Conservation (phyloP, 2,113 vertebrate genomes). For the Dipodomys spectabilis region DNA sequence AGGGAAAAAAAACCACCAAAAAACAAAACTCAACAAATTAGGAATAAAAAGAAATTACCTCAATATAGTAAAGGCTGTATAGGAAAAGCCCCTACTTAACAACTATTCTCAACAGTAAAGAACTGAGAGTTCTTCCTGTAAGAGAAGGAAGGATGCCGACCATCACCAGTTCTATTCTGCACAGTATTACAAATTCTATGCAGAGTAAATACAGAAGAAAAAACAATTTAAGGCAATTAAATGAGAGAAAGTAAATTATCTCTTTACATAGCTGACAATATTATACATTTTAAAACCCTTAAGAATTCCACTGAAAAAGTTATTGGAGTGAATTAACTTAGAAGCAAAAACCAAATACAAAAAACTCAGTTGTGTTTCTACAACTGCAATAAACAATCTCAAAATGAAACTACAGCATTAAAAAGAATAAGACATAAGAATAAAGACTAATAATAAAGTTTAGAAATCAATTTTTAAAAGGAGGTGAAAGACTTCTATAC, state of each 20-base stretch:
- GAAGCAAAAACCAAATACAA: neutral
- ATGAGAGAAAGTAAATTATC: neutral
- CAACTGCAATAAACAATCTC: neutral
- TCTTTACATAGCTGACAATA: neutral
- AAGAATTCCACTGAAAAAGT: neutral
- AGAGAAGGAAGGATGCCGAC: neutral
- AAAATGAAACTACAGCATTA: neutral
- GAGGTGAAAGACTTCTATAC: neutral
- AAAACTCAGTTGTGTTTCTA: neutral
- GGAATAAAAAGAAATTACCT: neutral
- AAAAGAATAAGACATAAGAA: constrained; percentile 35
- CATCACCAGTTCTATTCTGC: neutral
- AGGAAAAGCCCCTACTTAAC: neutral
- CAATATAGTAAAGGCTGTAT: neutral
- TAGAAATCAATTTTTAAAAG: too few species aligned
- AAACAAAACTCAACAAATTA: neutral
- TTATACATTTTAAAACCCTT: neutral
- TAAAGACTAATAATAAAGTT: neutral
- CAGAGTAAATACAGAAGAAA: neutral
- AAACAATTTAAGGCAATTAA: neutral
- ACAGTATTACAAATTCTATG: neutral
- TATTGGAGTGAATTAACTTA: neutral
- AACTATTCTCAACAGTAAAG: neutral
- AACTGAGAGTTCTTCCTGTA: neutral
- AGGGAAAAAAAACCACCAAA: too few species aligned